A percentile compares a stretch with the other conserved stretches of the same genome.
These are phyloP conservation scores for Lochmaea capreae DNA, from an alignment of 2,888 invertebrate genomes.

Conservation along the genomic window DNA sequence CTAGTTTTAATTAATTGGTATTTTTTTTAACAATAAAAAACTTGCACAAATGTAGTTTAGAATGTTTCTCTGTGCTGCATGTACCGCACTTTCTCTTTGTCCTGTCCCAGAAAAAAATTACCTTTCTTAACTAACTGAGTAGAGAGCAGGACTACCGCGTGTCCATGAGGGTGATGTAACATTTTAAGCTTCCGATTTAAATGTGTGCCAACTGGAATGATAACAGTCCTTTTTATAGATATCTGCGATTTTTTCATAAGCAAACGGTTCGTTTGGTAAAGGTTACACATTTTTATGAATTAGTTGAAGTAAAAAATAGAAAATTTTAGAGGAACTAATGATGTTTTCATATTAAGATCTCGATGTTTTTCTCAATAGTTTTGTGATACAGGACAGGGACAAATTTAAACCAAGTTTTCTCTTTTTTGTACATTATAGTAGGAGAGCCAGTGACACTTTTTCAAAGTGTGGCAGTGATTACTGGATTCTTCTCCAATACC, in stretches of 20 bases:
- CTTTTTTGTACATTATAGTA: too few species aligned
- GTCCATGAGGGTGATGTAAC: slow-evolving; percentile 42
- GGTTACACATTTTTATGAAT: neutral
- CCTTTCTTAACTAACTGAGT: slow-evolving; percentile 37
- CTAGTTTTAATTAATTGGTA: too few species aligned
- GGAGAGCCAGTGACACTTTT: too few species aligned
- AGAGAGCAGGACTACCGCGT: slow-evolving; percentile 61
- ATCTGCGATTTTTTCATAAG: neutral
- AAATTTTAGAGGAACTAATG: too few species aligned
- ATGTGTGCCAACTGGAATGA: slow-evolving; percentile 13
- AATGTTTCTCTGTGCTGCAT: slow-evolving; percentile 62
- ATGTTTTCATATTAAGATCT: too few species aligned
- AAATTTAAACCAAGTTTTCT: too few species aligned
- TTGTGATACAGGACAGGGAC: too few species aligned
- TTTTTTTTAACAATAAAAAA: neutral
- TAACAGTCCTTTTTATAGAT: neutral
- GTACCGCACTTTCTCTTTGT: slow-evolving; percentile 57
- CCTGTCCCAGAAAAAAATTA: slow-evolving; percentile 48
- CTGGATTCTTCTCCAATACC: too few species aligned
- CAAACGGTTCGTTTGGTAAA: neutral
- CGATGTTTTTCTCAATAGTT: too few species aligned
- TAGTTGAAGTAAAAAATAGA: too few species aligned
- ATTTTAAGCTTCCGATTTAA: slow-evolving; percentile 30
- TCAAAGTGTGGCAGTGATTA: too few species aligned
- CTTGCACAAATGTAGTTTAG: slow-evolving; percentile 50